Evolutionary conservation across 2,797 vertebrate genomes (phyloP), one percentile per base, ranked within the genome.

Genomic region (Phrynocephalus vlangalii): DNA sequence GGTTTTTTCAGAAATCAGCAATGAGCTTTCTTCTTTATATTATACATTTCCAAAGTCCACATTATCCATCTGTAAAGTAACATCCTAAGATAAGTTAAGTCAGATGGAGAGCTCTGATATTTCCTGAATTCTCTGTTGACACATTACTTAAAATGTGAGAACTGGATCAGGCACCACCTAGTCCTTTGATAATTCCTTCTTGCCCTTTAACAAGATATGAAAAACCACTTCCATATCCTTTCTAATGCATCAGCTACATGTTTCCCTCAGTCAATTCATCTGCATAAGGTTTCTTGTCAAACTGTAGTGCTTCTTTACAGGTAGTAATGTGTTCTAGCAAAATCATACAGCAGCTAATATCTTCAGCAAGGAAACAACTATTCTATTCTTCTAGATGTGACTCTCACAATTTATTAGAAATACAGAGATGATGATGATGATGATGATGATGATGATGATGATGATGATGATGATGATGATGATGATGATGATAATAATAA

Each of bases 191-290:
- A 11, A 60, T 89, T 92, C 33, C 11, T 83, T 83, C 18, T 83
- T 89, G 60, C 52, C 88, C 11, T 82, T 87, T 89, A 93, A 88
- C 22, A 91, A 91, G 79, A 87, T 91, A 91, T 78, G 84, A 90
- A 90, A 82, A 75, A 92, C 68, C 68, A 52, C 56, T 81, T 83
- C 1, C 26, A 92, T 88, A 90, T 88, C 78, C 26, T 91, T 93
- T 94, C 92, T 76, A 83, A 90, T 93, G 84, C 83, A 85, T 90
- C 90, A 88, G 52, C 48, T 91, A 85, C 88, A 87, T 72, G 75
- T 87, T 88, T 91, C 86, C 82, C 90, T 92, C 93, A 91, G 93
- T 94, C 91, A 93, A 94, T 95, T 94, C 73, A 92, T 94, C 89
- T 91, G 83, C 77, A 93, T 93, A 91, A 93, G 82, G 26, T 91